Evolutionary conservation across 2,797 vertebrate genomes (phyloP), one percentile per base, ranked within the genome.

Genomic region (Capromys pilorides): DNA sequence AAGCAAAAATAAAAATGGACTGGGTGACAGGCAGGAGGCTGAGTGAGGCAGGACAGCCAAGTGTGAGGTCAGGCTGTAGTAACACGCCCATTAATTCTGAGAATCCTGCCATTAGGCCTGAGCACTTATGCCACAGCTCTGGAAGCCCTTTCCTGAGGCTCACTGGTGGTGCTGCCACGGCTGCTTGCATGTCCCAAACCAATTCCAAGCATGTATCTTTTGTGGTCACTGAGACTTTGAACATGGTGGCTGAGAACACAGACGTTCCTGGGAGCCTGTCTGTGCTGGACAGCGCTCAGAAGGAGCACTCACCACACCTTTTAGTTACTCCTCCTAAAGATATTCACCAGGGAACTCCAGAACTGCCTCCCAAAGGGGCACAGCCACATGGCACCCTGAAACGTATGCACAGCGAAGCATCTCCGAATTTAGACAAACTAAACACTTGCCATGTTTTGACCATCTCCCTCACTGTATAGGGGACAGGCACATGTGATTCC

Each of bases 401-500:
- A 28, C 12, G 41, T 14, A 45, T 75, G 28, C 41, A 16, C 5
- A 28, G 39, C 24, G 28, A 45, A 16, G 13, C 2, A 11, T 49
- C 26, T 49, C 73, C 18, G 6, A 75, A 75, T 49, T 77, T 16
- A 73, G 31, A 8, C 31, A 31, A 75, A 45, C 26, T n/a, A n/a
- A 45, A 39, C 36, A 26, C 36, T 41, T 41, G 14, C 12, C 39
- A 41, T 16, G 16, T 77, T 45, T 77, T 77, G 26, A 3, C 18
- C 41, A 28, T 14, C 41, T 45, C 8, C 3, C 3, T 9, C 49
- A 75, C 6, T 16, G 31, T 28, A 41, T 18, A 77, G 49, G 3
- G 18, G 9, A 73, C 3, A 57, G 3, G 18, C 4, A 12, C 0
- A 1, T 26, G 9, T 71, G 2, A 1, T n/a, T 26, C 36, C 24